A percentile compares a stretch with the other conserved stretches of the same genome.
Evolutionary conservation across 2,113 vertebrate genomes (phyloP).

Genomic region (Gulo gulo): DNA sequence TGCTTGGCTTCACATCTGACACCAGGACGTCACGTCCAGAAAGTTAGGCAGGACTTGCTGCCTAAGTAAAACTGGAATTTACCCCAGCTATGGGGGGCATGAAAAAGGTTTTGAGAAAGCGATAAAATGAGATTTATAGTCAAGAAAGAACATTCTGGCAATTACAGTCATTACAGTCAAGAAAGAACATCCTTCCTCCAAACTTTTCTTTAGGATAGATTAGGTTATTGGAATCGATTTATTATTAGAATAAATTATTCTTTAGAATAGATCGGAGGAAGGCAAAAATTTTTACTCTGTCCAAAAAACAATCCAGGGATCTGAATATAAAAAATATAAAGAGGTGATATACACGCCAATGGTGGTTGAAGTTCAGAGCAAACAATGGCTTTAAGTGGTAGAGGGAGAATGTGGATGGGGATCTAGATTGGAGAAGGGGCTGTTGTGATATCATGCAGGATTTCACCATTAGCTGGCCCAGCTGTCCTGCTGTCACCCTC

Average conservation of each 20-base stretch:
- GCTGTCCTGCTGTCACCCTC: neutral
- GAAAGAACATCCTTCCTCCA: neutral
- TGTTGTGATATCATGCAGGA: neutral
- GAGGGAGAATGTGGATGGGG: neutral
- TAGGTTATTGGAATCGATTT: no score
- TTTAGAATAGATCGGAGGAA: neutral
- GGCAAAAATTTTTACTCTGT: neutral
- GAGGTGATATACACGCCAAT: rapidly evolving
- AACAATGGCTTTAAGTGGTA: rapidly evolving
- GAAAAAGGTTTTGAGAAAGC: neutral
- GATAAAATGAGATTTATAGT: neutral
- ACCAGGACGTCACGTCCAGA: neutral
- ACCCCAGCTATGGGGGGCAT: neutral
- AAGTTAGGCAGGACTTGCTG: neutral
- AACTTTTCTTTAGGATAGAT: no score
- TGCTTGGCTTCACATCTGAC: neutral
- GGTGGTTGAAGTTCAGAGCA: neutral
- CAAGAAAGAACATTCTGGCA: no score
- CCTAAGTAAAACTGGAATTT: neutral
- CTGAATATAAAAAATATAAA: neutral
- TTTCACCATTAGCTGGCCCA: neutral
- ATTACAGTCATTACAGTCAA: neutral
- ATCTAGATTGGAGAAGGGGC: neutral
- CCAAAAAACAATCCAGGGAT: neutral
- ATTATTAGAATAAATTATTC: no score